Evolutionary conservation across 2,888 invertebrate species (phyloP), one percentile per base, ranked within the genome.

Genomic region (Tanypteryx hageni): DNA sequence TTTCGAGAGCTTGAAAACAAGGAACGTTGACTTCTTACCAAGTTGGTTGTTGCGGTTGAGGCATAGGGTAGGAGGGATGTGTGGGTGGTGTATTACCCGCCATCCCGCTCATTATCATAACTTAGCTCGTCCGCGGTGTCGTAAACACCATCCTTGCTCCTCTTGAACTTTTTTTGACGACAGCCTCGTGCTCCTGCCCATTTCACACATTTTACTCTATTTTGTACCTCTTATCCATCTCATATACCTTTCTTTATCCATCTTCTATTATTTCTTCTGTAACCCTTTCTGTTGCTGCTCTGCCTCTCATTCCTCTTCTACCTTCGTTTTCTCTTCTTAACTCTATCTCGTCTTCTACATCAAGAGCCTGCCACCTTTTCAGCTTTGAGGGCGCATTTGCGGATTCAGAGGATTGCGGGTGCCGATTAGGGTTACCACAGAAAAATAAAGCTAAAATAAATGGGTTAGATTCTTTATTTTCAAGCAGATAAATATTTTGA

Each of bases 71-170:
- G 58, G 22, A 57, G 14, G n/a, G 14, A 57, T n/a, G 13, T 83
- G 14, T 16, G 27, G 56, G 44, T 18, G 83, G 9, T n/a, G 31
- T 44, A 64, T 64, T 44, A 31, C 10, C 64, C 18, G n/a, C n/a
- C n/a, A n/a, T n/a, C n/a, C n/a, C n/a, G 31, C 89, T 89, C n/a
- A 9, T 68, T 89, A 64, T 44, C 61, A 44, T 64, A 61, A 64
- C 61, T 89, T 64, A 89, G 61, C 64, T 18, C 89, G 44, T 58
- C 59, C 22, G 13, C 61, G 86, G 22, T 89, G 64, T n/a, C 89
- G 10, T 18, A 64, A 89, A 89, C 56, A 64, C 61, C 22, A 44
- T 44, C 44, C 5, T 44, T 44, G 44, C 44, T 44, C 44, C 44
- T 44, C 44, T 44, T 44, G 44, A 44, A 3, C 44, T 44, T 5